Evolutionary conservation across 2,797 vertebrate genomes (phyloP).

Genomic region (Ispidina picta): DNA sequence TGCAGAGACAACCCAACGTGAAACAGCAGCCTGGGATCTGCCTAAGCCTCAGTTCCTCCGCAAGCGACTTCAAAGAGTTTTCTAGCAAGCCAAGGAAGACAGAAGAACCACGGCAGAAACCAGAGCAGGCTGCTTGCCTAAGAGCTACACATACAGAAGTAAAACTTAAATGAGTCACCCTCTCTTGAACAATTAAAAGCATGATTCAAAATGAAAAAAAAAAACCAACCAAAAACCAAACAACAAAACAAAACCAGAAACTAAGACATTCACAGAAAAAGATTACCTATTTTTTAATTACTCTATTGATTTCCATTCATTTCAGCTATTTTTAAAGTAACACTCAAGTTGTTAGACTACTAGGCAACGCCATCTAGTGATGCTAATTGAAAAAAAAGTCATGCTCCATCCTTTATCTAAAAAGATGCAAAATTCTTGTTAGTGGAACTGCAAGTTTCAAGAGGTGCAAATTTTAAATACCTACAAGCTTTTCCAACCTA

Average conservation of each 20-base stretch:
- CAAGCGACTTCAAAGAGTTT: background rate
- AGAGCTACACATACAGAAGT: background rate
- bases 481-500: background rate
- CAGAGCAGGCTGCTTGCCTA: background rate
- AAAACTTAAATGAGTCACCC: background rate
- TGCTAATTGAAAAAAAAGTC: background rate
- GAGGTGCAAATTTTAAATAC: background rate
- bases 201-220: background rate
- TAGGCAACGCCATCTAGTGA: constrained; percentile 50
- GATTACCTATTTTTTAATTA: background rate
- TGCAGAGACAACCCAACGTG: background rate
- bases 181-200: background rate
- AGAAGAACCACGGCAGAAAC: background rate
- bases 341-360: constrained; percentile 9
- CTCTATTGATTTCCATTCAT: background rate
- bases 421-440: background rate
- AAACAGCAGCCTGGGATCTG: background rate
- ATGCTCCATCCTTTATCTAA: background rate
- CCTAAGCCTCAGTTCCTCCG: background rate
- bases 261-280: background rate
- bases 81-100: background rate
- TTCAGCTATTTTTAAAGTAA: background rate
- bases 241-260: no score
- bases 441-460: background rate
- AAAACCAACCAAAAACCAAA: background rate